Base-by-base conservation (phyloP, 1,140 invertebrate genomes). In the Microplitis mediator region DNA sequence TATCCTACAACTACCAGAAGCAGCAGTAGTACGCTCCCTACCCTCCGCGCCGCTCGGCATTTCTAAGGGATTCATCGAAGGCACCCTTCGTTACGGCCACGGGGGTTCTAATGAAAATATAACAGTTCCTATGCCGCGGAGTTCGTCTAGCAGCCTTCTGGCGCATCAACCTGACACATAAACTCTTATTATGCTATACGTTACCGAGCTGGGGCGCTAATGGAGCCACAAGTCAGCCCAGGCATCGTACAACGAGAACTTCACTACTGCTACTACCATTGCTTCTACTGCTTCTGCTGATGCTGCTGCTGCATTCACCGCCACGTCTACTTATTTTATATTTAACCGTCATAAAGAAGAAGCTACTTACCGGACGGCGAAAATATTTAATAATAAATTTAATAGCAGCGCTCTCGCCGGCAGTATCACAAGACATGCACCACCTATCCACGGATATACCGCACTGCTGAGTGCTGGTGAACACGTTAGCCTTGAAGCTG, bases 101-200 rank as follows among this genome's bases (percentile, higher is more conserved):
- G 73, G 61, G 51, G 58, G 45, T 67, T 80, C 79, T 85, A 87
- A 86, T 86, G 84, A 86, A 85, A 86, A 87, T 86, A 86, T 87
- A 87, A 87, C 85, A 85, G 83, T 86, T 84, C 79, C 79, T 85
- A 82, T 83, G 82, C 80, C 69, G 61, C 76, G 78, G 77, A 85
- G 85, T 86, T 86, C 82, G 84, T 85, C 84, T 87, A 80, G 83
- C 79, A 83, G 80, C 79, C 81, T 85, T 84, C 80, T 80, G 80
- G 81, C 83, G 83, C 85, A 86, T 86, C 84, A 87, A 86, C 81
- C 84, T 87, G 83, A 85, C 83, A 86, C 84, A 87, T 86, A 87
- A 86, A 86, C 84, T 87, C 85, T 87, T 87, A 87, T 87, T 87
- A 86, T 85, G 78, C 84, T 86, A 86, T 86, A 86, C 83, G 82